These are phyloP conservation scores for Lysiphlebus fabarum DNA, from an alignment of 1,140 invertebrate genomes.

Conservation along the genomic window DNA sequence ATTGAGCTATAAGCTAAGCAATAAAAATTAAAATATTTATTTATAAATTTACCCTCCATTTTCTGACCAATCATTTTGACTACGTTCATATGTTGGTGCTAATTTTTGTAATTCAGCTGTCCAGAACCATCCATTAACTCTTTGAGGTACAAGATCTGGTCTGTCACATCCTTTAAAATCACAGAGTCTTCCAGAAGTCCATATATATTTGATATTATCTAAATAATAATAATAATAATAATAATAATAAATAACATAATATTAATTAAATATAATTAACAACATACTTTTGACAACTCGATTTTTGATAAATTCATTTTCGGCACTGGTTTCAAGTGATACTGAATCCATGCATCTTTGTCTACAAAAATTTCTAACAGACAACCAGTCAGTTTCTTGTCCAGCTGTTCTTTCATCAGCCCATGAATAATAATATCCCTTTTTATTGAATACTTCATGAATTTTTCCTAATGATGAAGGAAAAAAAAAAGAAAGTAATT, in stretches of 20 bases:
- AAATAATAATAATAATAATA: slow-evolving; percentile 15
- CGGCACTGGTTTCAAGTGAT: slow-evolving; percentile 73
- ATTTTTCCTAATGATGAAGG: slow-evolving; percentile 48
- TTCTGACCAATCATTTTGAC: slow-evolving; percentile 79
- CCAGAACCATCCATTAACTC: slow-evolving; percentile 85
- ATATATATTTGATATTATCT: slow-evolving; percentile 73
- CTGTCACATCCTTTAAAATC: slow-evolving; percentile 81
- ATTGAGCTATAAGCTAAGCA: background rate
- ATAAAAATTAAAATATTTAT: slow-evolving; percentile 3
- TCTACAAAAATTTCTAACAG: slow-evolving; percentile 76
- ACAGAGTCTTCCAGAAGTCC: slow-evolving; percentile 81
- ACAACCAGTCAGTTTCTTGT: slow-evolving; percentile 77
- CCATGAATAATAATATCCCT: slow-evolving; percentile 84
- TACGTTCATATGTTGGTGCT: slow-evolving; percentile 70
- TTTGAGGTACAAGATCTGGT: slow-evolving; percentile 71
- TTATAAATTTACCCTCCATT: slow-evolving; percentile 61
- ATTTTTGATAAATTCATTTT: slow-evolving; percentile 80
- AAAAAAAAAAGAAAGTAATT: background rate
- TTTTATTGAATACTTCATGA: slow-evolving; percentile 57
- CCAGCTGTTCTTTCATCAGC: slow-evolving; percentile 67
- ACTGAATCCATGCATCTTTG: slow-evolving; percentile 83
- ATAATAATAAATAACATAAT: slow-evolving; percentile 5
- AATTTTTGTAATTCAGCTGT: slow-evolving; percentile 77
- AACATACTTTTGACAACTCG: slow-evolving; percentile 69
- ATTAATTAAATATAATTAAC: slow-evolving; percentile 15